Evolutionary conservation across 2,888 invertebrate genomes (phyloP).

Genomic region (Elmis aenea): DNA sequence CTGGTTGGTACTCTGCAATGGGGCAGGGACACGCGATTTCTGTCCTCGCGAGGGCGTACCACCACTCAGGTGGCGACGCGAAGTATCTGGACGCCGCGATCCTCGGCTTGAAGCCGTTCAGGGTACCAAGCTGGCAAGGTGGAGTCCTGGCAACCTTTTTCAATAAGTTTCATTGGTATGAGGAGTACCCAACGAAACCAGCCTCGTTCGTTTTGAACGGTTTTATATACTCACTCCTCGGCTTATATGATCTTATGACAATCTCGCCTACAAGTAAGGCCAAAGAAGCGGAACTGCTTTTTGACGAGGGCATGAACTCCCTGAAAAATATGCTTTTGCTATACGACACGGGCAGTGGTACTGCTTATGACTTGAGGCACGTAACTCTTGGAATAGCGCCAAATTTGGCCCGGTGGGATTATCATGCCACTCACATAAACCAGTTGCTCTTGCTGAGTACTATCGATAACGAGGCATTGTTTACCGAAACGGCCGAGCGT

Average conservation of each 20-base stretch:
- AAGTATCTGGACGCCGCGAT: slow-evolving; percentile 78
- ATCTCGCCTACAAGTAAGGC: slow-evolving; percentile 68
- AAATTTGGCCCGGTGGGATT: slow-evolving; percentile 97
- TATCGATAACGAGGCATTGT: slow-evolving; percentile 76
- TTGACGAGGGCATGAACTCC: slow-evolving; percentile 79
- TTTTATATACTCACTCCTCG: slow-evolving; percentile 94
- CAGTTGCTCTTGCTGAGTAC: slow-evolving; percentile 85
- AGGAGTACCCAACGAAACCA: slow-evolving; percentile 96
- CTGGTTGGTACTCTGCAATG: slow-evolving; percentile 86
- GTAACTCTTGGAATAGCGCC: slow-evolving; percentile 84
- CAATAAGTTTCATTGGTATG: slow-evolving; percentile 89
- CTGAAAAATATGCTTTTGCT: slow-evolving; percentile 82
- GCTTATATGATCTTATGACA: slow-evolving; percentile 89
- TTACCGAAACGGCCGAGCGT: slow-evolving; percentile 77
- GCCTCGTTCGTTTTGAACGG: slow-evolving; percentile 95
- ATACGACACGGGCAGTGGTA: slow-evolving; percentile 93
- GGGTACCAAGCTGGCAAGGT: slow-evolving; percentile 65
- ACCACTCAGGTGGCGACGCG: slow-evolving; percentile 70
- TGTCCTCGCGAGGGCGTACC: slow-evolving; percentile 85
- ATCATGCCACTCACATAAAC: slow-evolving; percentile 97
- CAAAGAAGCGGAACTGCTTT: slow-evolving; percentile 69
- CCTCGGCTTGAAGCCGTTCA: slow-evolving; percentile 74
- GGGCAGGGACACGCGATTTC: slow-evolving; percentile 97
- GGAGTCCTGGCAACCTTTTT: slow-evolving; percentile 84
- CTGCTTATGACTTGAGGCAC: slow-evolving; percentile 93